These are phyloP conservation scores for Antidorcas marsupialis DNA, from an alignment of 2,113 vertebrate genomes.

Conservation along the genomic window DNA sequence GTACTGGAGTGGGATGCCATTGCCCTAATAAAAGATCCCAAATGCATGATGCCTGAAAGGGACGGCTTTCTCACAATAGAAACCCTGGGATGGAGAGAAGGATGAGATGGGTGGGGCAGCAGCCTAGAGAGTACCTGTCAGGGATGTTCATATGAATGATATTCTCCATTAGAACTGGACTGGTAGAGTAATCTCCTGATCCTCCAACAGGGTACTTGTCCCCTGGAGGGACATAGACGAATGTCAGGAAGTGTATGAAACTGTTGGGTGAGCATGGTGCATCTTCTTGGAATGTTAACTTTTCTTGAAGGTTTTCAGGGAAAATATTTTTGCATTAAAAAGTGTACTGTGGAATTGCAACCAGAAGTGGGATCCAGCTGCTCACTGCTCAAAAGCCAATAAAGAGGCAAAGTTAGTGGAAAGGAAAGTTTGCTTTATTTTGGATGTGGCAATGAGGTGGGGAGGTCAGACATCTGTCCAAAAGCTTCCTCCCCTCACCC, in stretches of 20 bases:
- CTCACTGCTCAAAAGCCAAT: background rate
- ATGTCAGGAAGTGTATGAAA: background rate
- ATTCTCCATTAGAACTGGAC: background rate
- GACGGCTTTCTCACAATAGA: background rate
- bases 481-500: background rate
- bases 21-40: background rate
- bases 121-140: background rate
- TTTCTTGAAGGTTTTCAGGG: background rate
- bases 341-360: background rate
- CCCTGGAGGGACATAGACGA: background rate
- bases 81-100: background rate
- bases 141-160: too few relatives aligned
- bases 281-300: background rate
- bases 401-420: background rate
- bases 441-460: background rate
- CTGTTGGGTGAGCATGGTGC: background rate
- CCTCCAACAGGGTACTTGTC: background rate
- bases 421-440: background rate
- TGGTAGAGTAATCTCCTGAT: background rate
- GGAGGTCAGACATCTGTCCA: background rate
- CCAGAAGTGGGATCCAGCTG: background rate
- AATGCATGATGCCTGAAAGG: background rate
- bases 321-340: background rate
- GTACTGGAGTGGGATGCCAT: background rate
- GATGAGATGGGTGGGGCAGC: background rate